Base-by-base conservation (phyloP, 53 echinoderm and acorn worm species). In the Astropecten irregularis region DNA sequence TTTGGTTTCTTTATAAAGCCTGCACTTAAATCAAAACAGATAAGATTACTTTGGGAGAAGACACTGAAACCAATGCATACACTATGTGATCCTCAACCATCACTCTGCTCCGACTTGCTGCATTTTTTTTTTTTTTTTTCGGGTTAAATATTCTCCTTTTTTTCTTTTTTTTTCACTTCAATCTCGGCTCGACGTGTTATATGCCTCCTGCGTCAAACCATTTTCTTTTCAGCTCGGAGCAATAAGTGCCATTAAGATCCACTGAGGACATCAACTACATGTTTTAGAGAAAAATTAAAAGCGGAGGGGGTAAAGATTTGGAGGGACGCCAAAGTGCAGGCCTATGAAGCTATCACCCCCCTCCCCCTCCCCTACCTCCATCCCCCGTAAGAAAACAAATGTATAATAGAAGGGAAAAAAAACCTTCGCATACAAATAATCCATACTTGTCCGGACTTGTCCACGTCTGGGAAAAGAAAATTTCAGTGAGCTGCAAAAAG, bases 131-230 rank as follows among this genome's bases (percentile, higher is more conserved):
- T n/a, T n/a, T n/a, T 56, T 56, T 52, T 52, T 62, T 62, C 33
- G 34, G 62, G 62, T 62, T 62, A 62, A 62, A 62, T 62, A 62
- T 62, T 62, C 62, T n/a, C n/a, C n/a, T n/a, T n/a, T n/a, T n/a
- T n/a, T n/a, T n/a, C n/a, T n/a, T n/a, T n/a, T n/a, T n/a, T n/a
- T n/a, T n/a, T n/a, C n/a, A n/a, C n/a, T n/a, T n/a, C 35, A 23
- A 34, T 33, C 35, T 14, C 62, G 34, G 16, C 32, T 14, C 35
- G 32, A 18, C n/a, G n/a, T n/a, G n/a, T n/a, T n/a, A 62, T 18
- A 34, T 9, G 16, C 35, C 2, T 62, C 35, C 32, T 20, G 18
- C 15, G 62, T 15, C 14, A 62, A 32, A 62, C 16, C 35, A 33
- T 62, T 62, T 34, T 33, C 16, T n/a, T 33, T 19, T 11, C 9